These are phyloP conservation scores for Tetragnatha montana DNA, from an alignment of 2,888 invertebrate species.

Conservation along the genomic window DNA sequence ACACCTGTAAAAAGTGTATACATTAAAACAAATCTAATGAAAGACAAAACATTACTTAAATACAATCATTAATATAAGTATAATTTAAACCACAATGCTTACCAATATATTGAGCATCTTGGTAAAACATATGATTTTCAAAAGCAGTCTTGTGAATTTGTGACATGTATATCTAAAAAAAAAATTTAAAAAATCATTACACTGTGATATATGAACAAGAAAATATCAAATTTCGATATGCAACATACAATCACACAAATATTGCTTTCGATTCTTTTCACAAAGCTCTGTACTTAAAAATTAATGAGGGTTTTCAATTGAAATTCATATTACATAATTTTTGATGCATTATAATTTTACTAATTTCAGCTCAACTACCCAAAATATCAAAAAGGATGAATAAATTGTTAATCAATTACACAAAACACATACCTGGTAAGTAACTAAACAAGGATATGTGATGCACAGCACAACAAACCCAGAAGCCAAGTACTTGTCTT, in stretches of 20 bases:
- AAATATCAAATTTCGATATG: not conserved
- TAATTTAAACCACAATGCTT: not conserved
- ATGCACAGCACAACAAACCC: slow-evolving; percentile 66
- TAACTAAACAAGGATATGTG: slow-evolving; percentile 64
- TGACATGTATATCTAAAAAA: slow-evolving; percentile 61
- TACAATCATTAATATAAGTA: not conserved
- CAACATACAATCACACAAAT: no score
- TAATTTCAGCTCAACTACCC: no score
- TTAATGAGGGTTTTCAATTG: no score
- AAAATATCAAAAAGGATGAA: no score
- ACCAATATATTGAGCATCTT: slow-evolving; percentile 56
- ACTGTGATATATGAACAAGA: not conserved
- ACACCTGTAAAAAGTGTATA: slow-evolving; percentile 36
- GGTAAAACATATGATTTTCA: slow-evolving; percentile 52
- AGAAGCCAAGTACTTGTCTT: slow-evolving; percentile 65
- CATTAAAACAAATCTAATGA: no score
- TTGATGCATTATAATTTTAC: no score
- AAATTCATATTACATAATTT: no score
- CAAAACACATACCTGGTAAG: slow-evolving; percentile 48
- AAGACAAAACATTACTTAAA: not conserved
- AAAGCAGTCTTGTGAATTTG: slow-evolving; percentile 38
- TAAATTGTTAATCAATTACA: no score
- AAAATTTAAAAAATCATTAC: not conserved
- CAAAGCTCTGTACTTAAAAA: no score
- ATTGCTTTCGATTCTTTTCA: no score